phyloP scores from a whole-genome alignment of 2,888 invertebrate genomes.

The Drosophila heteroneura region DNA sequence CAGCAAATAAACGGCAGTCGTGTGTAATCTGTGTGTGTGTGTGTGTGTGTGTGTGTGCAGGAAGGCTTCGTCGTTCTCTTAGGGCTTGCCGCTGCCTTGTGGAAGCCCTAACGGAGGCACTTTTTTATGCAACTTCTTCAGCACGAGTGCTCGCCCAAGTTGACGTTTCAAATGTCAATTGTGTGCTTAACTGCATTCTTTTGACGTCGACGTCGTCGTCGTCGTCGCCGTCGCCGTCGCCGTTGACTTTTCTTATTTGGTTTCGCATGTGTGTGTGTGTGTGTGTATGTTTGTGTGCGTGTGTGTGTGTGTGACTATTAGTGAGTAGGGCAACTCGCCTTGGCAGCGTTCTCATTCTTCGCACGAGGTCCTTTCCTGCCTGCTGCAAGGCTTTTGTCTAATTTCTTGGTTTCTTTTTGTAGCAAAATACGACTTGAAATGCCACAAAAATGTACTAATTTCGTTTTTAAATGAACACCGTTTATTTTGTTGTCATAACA shows the following conservation, averaged over 20 bases:
- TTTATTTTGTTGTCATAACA: neutral
- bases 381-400: constrained; percentile 59
- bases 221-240: constrained; percentile 11
- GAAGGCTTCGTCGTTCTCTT: constrained; percentile 7
- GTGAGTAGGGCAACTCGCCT: constrained; percentile 52
- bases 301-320: constrained; percentile 19
- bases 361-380: constrained; percentile 28
- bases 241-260: constrained; percentile 67
- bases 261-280: constrained; percentile 14
- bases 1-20: constrained; percentile 75
- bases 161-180: constrained; percentile 84
- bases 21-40: constrained; percentile 11
- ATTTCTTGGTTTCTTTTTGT: constrained; percentile 68
- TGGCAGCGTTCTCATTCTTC: constrained; percentile 19
- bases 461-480: neutral
- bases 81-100: constrained; percentile 18
- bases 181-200: constrained; percentile 82
- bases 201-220: constrained; percentile 58
- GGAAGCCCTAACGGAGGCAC: constrained; percentile 77
- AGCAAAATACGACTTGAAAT: constrained; percentile 40
- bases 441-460: constrained; percentile 23
- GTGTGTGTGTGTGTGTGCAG: constrained; percentile 19
- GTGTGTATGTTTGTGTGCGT: constrained; percentile 12
- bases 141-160: constrained; percentile 78
- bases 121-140: constrained; percentile 82